Conservation (phyloP, 2,797 vertebrate genomes). For the Cyprinella venusta region DNA sequence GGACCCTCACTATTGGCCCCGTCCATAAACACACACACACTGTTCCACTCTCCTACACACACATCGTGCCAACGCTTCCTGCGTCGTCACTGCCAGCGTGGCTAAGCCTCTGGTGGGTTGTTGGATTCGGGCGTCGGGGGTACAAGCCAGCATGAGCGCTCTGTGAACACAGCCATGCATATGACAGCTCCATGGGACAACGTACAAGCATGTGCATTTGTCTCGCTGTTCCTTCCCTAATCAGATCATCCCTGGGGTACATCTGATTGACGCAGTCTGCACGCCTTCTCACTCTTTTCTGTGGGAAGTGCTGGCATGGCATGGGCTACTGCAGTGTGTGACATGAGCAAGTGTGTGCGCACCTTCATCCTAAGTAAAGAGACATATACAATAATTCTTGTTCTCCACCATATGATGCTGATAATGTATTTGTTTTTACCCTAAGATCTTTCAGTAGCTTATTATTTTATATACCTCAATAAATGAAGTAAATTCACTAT, state of each 20-base stretch:
- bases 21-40: constrained; percentile 21
- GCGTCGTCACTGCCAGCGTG: constrained; percentile 35
- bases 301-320: constrained; percentile 38
- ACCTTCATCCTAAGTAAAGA: neutral
- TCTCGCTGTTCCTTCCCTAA: constrained; percentile 53
- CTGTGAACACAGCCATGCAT: constrained; percentile 55
- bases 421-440: constrained; percentile 15
- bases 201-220: constrained; percentile 52
- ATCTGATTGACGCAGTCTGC: constrained; percentile 51
- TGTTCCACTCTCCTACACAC: constrained; percentile 9
- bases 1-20: neutral
- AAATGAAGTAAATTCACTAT: neutral
- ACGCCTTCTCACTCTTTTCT: constrained; percentile 23
- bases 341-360: neutral
- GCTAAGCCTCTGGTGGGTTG: constrained; percentile 48
- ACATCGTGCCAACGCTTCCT: constrained; percentile 30
- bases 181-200: constrained; percentile 62
- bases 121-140: constrained; percentile 50
- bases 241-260: constrained; percentile 54
- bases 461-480: neutral
- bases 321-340: constrained; percentile 5
- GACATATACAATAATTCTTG: neutral
- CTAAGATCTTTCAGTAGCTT: neutral
- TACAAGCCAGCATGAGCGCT: constrained; percentile 44
- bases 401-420: neutral